A percentile compares a stretch with the other conserved stretches of the same genome.
Evolutionary conservation across 2,113 vertebrate genomes (phyloP).

Genomic region (Marmota flaviventris): DNA sequence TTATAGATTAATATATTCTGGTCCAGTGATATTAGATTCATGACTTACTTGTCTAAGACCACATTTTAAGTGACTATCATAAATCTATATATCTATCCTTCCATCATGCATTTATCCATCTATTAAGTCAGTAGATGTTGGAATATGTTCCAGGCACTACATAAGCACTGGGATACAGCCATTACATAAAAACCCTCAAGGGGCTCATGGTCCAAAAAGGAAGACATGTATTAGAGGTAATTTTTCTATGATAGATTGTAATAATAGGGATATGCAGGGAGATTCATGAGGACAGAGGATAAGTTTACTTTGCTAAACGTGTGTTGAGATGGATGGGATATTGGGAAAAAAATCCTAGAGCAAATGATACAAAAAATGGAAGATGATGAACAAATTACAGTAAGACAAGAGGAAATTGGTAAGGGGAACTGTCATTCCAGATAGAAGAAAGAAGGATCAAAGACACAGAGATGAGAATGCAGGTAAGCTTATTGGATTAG

Average conservation of each 20-base stretch:
- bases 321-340: background rate
- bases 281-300: background rate
- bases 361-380: background rate
- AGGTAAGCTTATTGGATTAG: background rate
- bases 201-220: background rate
- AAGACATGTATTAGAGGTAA: background rate
- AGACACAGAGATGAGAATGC: background rate
- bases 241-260: background rate
- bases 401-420: conserved; percentile 8
- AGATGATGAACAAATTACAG: background rate
- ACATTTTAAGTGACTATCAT: background rate
- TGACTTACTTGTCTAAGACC: background rate
- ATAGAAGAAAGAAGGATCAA: background rate
- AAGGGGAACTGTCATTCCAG: background rate
- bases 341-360: background rate
- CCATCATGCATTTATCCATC: background rate
- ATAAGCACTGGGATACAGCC: background rate
- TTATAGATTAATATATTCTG: background rate
- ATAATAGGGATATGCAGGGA: background rate
- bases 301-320: background rate
- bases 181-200: background rate
- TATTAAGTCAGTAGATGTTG: background rate
- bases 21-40: background rate
- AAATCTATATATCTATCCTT: background rate
- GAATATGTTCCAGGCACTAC: background rate